A percentile compares a stretch with the other conserved stretches of the same genome.
Evolutionary conservation across 2,113 vertebrate species (phyloP).

Genomic region (Pterocles orientalis): DNA sequence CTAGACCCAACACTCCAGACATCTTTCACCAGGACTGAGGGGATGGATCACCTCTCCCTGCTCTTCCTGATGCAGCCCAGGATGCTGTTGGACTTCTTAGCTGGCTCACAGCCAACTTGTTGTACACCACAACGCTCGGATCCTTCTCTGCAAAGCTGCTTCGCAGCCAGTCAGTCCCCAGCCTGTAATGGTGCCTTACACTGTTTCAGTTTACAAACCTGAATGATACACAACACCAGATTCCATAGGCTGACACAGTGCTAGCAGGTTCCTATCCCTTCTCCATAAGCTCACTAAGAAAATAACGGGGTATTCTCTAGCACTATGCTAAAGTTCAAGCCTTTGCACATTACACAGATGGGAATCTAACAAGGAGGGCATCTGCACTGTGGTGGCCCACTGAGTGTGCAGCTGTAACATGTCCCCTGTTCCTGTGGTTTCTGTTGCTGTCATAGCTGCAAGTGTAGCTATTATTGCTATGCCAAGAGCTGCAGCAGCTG

Average conservation of each 20-base stretch:
- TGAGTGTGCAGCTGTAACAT: rapidly evolving
- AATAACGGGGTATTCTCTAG: background rate
- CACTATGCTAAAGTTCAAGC: background rate
- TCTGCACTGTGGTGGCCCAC: background rate
- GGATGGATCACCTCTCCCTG: background rate
- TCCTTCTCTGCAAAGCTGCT: background rate
- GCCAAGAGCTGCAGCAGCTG: constrained; percentile 30
- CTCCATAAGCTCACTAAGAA: background rate
- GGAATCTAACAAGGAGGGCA: background rate
- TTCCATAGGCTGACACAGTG: background rate
- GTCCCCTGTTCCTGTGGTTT: background rate
- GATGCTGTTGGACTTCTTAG: rapidly evolving
- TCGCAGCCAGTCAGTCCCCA: background rate
- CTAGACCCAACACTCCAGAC: background rate
- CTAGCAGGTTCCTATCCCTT: background rate
- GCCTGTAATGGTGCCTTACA: background rate
- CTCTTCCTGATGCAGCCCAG: background rate
- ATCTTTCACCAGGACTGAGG: background rate
- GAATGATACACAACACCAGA: background rate
- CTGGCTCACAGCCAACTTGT: background rate
- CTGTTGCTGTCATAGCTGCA: constrained; percentile 29
- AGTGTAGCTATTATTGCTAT: background rate
- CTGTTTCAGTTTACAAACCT: background rate
- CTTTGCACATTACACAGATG: background rate
- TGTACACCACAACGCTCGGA: rapidly evolving